Evolutionary conservation across 2,797 vertebrate genomes (phyloP).

Genomic region (Lepus oiostolus): DNA sequence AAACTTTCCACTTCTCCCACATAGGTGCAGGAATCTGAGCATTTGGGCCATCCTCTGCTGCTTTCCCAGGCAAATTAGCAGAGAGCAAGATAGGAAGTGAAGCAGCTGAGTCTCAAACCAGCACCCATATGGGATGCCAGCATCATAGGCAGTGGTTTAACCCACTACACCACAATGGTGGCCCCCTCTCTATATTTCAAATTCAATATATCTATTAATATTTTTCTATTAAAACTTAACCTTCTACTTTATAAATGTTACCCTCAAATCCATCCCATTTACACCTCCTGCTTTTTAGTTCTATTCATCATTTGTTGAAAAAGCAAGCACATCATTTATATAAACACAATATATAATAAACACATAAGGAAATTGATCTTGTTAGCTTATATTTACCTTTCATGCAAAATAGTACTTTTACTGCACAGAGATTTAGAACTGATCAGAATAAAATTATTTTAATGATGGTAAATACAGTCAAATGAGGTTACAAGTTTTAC

Average conservation of each 20-base stretch:
- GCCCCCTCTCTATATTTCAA: not conserved
- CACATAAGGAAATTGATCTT: not conserved
- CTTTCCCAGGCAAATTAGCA: too few relatives aligned
- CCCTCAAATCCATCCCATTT: not conserved
- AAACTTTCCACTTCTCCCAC: too few relatives aligned
- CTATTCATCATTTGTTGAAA: not conserved
- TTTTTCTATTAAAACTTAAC: not conserved
- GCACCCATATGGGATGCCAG: too few relatives aligned
- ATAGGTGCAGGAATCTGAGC: too few relatives aligned
- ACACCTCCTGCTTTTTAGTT: not conserved
- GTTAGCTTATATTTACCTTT: not conserved
- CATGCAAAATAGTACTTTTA: constrained; percentile 41
- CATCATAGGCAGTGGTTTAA: too few relatives aligned
- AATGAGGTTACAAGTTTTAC: constrained; percentile 24
- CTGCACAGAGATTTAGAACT: constrained; percentile 31
- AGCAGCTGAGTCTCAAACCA: too few relatives aligned
- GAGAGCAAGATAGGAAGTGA: too few relatives aligned
- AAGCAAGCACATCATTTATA: not conserved
- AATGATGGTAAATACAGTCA: constrained; percentile 35
- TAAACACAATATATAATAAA: not conserved
- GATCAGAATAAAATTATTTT: constrained; percentile 20
- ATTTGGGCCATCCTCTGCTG: too few relatives aligned
- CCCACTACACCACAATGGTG: too few relatives aligned
- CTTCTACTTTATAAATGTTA: not conserved
- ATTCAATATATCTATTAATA: not conserved